Percentiles rank a stretch among this genome's conserved stretches.
phyloP scores from a whole-genome alignment of 2,888 invertebrate genomes.

The Orchestes rusci region DNA sequence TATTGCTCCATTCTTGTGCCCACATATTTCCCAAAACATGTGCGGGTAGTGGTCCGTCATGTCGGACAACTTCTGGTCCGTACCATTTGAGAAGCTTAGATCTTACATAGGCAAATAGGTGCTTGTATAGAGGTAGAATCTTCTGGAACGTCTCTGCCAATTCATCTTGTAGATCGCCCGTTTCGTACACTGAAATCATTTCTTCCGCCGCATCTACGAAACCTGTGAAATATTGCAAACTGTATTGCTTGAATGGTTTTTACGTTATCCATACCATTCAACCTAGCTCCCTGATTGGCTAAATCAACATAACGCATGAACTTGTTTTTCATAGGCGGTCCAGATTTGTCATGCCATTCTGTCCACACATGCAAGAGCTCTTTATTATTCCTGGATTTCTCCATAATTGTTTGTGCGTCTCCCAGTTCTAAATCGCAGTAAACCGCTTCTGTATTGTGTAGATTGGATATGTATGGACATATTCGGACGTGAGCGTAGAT shows the following conservation, averaged over 20 bases:
- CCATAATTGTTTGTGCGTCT: constrained; percentile 58
- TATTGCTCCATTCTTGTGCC: constrained; percentile 75
- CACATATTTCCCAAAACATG: constrained; percentile 82
- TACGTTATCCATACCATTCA: constrained; percentile 52
- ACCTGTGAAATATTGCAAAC: constrained; percentile 44
- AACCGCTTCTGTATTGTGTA: constrained; percentile 45
- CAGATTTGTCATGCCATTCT: constrained; percentile 73
- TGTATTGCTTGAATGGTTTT: neutral
- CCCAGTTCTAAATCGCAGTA: constrained; percentile 57
- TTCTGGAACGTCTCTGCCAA: constrained; percentile 54
- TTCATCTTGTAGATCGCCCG: constrained; percentile 55
- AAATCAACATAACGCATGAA: constrained; percentile 74
- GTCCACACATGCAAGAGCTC: constrained; percentile 73
- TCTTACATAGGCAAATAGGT: constrained; percentile 77
- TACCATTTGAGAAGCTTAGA: constrained; percentile 50
- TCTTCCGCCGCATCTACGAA: constrained; percentile 75
- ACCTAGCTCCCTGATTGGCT: constrained; percentile 69
- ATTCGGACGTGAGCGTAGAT: constrained; percentile 64
- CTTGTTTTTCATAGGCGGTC: constrained; percentile 65
- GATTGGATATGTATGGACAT: constrained; percentile 51
- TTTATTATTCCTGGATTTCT: constrained; percentile 65
- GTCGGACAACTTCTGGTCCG: constrained; percentile 44
- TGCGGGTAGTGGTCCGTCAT: constrained; percentile 70
- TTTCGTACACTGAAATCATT: constrained; percentile 70
- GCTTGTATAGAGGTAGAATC: constrained; percentile 69